Conservation (phyloP, 2,797 vertebrate species). For the Diplodus sargus region DNA sequence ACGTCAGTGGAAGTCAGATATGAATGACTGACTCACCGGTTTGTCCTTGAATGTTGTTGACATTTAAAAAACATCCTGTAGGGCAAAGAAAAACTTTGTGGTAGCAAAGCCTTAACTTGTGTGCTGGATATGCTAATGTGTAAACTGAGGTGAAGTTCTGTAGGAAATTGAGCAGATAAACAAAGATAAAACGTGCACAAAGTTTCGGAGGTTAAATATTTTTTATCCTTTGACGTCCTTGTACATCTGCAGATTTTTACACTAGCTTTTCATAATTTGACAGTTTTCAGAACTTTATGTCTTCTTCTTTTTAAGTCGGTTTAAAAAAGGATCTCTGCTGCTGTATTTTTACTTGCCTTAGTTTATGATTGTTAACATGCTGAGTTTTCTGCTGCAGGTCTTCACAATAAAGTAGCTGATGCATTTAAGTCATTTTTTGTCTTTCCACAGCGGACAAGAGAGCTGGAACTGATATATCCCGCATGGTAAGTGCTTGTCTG, state of each 20-base stretch:
- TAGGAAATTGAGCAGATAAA: neutral
- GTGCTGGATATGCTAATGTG: neutral
- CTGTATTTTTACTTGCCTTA: neutral
- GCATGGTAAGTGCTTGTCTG: constrained; percentile 59
- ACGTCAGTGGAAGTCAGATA: neutral
- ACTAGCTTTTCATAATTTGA: neutral
- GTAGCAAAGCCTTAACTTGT: neutral
- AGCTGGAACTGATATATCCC: constrained; percentile 81
- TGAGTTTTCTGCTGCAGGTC: neutral
- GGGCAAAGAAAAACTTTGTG: neutral
- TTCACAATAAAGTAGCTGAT: neutral
- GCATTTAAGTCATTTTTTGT: constrained; percentile 18
- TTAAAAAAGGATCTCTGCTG: neutral
- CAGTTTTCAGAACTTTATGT: neutral
- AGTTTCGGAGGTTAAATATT: neutral
- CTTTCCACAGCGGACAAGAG: constrained; percentile 80
- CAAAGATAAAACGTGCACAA: neutral
- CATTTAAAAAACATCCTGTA: neutral
- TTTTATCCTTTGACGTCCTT: neutral
- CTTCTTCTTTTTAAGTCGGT: neutral
- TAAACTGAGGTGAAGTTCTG: neutral
- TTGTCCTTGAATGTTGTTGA: neutral
- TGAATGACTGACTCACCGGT: neutral
- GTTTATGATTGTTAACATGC: neutral
- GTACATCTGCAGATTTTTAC: neutral